These are phyloP conservation scores for Synanceia verrucosa DNA, from an alignment of 2,797 vertebrate species.

Conservation along the genomic window DNA sequence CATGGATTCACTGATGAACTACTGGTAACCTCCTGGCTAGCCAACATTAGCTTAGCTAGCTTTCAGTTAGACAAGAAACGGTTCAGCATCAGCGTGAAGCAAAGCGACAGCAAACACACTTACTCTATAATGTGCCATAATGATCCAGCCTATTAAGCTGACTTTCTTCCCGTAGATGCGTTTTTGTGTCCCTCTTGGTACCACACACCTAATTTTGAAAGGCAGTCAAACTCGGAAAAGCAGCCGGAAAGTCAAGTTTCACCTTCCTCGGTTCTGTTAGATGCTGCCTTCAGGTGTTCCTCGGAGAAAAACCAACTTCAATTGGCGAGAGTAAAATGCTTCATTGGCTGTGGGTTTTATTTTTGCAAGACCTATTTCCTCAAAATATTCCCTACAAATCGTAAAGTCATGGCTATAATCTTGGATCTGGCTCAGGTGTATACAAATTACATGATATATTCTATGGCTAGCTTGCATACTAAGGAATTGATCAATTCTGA, in stretches of 20 bases:
- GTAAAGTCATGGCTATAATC: background rate
- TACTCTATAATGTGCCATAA: slow-evolving; percentile 78
- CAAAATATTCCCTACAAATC: too few relatives aligned
- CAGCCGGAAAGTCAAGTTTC: slow-evolving; percentile 48
- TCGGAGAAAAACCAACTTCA: background rate
- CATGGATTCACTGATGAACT: background rate
- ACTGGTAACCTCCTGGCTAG: background rate
- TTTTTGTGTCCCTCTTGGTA: background rate
- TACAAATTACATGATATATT: background rate
- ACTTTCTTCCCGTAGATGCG: background rate
- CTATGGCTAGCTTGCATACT: background rate
- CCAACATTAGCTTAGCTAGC: slow-evolving; percentile 21
- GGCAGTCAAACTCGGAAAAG: background rate
- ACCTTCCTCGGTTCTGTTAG: background rate
- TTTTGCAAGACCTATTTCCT: background rate
- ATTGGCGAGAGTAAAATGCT: fast-evolving
- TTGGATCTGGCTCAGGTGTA: fast-evolving
- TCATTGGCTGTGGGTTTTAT: background rate
- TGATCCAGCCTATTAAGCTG: background rate
- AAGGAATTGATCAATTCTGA: background rate
- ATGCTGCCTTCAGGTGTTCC: slow-evolving; percentile 39
- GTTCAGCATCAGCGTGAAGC: background rate
- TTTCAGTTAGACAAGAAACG: background rate
- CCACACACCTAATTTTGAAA: background rate
- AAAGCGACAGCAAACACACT: slow-evolving; percentile 34